Conservation (phyloP, 2,113 vertebrate species). For the Nerophis lumbriciformis region DNA sequence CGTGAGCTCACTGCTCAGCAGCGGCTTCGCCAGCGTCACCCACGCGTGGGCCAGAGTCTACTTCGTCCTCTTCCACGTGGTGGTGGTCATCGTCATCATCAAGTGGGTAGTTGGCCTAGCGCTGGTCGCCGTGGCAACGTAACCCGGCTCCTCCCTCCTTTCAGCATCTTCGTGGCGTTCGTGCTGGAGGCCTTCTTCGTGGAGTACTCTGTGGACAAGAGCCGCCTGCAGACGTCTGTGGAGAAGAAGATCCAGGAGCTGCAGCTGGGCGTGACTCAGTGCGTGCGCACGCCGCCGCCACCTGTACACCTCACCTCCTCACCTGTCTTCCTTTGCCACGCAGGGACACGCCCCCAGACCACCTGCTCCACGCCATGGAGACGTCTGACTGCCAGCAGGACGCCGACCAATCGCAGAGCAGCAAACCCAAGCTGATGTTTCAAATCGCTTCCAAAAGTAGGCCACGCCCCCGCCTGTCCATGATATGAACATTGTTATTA, state of each 20-base stretch:
- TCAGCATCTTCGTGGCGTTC: constrained; percentile 91
- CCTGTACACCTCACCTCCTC: neutral
- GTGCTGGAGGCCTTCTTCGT: constrained; percentile 92
- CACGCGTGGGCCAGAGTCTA: constrained; percentile 77
- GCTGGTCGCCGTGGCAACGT: too few species aligned
- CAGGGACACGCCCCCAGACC: constrained; percentile 75
- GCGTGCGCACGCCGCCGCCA: constrained; percentile 36
- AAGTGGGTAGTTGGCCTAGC: constrained; percentile 72
- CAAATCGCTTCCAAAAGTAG: constrained; percentile 87
- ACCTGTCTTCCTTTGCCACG: neutral
- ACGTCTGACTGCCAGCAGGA: constrained; percentile 59
- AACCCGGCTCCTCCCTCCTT: neutral
- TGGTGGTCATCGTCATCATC: constrained; percentile 89
- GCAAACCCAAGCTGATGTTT: constrained; percentile 71
- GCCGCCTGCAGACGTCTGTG: constrained; percentile 85
- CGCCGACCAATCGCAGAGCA: constrained; percentile 31
- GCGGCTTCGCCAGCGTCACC: constrained; percentile 80
- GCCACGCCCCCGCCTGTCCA: too few species aligned
- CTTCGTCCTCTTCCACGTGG: constrained; percentile 87
- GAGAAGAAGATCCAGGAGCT: constrained; percentile 93
- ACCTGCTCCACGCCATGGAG: constrained; percentile 77
- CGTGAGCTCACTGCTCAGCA: constrained; percentile 74
- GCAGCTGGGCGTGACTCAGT: constrained; percentile 82
- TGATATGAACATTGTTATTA: too few species aligned
- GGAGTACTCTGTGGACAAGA: constrained; percentile 86